Conservation (phyloP, 1,140 invertebrate species). For the Zeugodacus cucurbitae region DNA sequence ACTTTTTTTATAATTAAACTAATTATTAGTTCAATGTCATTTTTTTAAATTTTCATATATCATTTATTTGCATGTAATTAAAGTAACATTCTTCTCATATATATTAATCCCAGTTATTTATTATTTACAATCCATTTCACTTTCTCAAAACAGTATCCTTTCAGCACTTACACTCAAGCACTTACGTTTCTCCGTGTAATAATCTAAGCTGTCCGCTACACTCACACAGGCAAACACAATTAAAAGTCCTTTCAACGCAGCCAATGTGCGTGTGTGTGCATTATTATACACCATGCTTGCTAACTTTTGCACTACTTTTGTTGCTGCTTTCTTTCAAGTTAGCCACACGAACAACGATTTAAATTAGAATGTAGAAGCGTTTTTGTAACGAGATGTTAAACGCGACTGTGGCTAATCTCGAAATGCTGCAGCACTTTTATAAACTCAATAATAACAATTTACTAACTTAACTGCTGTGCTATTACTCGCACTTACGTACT, state of each 20-base stretch:
- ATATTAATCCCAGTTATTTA: too few relatives aligned
- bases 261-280: background rate
- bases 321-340: background rate
- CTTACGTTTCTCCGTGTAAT: conserved; percentile 43
- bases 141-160: background rate
- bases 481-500: conserved; percentile 15
- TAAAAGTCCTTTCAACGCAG: conserved; percentile 21
- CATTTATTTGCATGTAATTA: too few relatives aligned
- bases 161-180: background rate
- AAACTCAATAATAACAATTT: conserved; percentile 20
- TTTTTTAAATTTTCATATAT: too few relatives aligned
- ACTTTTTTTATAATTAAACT: too few relatives aligned
- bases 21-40: too few relatives aligned
- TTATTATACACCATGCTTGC: background rate
- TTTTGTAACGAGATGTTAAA: conserved; percentile 18
- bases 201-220: background rate
- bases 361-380: background rate
- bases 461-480: background rate
- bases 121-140: too few relatives aligned
- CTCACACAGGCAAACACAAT: background rate
- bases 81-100: too few relatives aligned
- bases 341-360: too few relatives aligned
- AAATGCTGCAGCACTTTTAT: background rate
- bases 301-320: background rate
- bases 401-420: conserved; percentile 27